Conservation (phyloP, 2,888 invertebrate genomes). For the Scrobipalpa costella region DNA sequence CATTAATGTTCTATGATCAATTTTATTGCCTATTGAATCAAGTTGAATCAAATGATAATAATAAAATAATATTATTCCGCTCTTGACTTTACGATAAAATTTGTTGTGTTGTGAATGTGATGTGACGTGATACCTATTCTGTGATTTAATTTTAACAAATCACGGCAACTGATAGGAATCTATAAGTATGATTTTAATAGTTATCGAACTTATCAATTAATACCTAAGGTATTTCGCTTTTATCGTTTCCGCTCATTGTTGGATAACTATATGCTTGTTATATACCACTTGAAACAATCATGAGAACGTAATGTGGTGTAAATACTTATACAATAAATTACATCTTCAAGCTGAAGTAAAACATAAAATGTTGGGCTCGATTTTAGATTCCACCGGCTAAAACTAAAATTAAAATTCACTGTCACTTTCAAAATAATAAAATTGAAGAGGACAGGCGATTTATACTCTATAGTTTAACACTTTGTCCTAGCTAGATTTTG, state of each 20-base stretch:
- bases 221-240: constrained; percentile 33
- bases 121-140: background rate
- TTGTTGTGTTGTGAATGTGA: background rate
- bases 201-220: constrained; percentile 46
- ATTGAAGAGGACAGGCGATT: too few species aligned
- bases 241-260: constrained; percentile 50
- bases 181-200: constrained; percentile 45
- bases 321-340: background rate
- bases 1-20: too few species aligned
- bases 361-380: background rate
- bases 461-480: too few species aligned
- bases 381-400: too few species aligned
- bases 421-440: too few species aligned
- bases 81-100: background rate
- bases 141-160: constrained; percentile 48
- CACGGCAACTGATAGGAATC: constrained; percentile 47
- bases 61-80: background rate
- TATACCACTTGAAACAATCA: constrained; percentile 27
- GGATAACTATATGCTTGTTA: constrained; percentile 31
- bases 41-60: background rate
- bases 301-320: background rate
- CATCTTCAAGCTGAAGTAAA: background rate
- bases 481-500: too few species aligned
- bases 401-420: too few species aligned
- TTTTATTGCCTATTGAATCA: too few species aligned